Evolutionary conservation across 2,797 vertebrate genomes (phyloP), one percentile per base, ranked within the genome.

Genomic region (Eulemur mongoz): DNA sequence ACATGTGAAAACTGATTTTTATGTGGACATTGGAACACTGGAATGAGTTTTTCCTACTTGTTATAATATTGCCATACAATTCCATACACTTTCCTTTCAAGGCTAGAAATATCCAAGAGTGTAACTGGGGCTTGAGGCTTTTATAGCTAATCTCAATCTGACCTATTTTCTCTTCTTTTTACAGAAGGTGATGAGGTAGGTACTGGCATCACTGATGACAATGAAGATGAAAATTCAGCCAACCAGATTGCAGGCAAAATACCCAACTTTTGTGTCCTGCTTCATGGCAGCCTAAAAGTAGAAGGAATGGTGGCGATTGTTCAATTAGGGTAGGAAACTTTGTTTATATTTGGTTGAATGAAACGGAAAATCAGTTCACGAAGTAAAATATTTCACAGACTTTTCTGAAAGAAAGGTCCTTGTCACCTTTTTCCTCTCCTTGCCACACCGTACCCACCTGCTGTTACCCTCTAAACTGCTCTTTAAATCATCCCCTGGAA

Each of bases 301-400:
- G 99, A 99, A 98, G 99, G 99, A 96, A 99, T 99, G 99, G 99
- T 99, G 98, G 99, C 99, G 0, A 99, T 99, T 73, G 99, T 99
- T 91, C 99, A 99, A 94, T 97, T 99, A 92, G 99, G 99, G 99
- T 99, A 98, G 98, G 99, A 88, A 95, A 79, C 30, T 65, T 65
- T 70, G 23, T 85, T 89, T 94, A 32, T n/a, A 30, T 81, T 91
- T 89, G 52, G 30, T 59, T 84, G 52, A 38, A n/a, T 67, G 38
- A 81, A 95, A 82, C 18, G 57, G 23, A 91, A 75, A 94, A 75
- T 79, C 43, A 48, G 0, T 82, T 85, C 50, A 59, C n/a, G 73
- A 52, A 80, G n/a, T 35, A 48, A 81, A 95, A 8, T 78, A 11
- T 69, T 92, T 69, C 43, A 40, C 25, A 87, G 35, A 92, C 30